These are phyloP conservation scores for Heterochromis multidens DNA, from an alignment of 2,113 vertebrate genomes.

Conservation along the genomic window DNA sequence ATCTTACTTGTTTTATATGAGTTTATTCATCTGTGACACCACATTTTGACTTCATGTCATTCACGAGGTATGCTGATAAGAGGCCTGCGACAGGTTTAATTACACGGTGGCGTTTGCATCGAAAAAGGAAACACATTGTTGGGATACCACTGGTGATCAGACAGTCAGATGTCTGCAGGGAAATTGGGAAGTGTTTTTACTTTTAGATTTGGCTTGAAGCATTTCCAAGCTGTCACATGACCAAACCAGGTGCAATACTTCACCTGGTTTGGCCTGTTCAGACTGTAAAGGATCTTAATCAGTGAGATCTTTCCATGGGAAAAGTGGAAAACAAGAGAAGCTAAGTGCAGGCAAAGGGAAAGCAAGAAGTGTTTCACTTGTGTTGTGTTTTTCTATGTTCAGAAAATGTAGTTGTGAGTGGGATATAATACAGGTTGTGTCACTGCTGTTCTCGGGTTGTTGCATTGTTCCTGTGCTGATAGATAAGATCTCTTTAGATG, in stretches of 20 bases:
- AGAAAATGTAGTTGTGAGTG: not conserved
- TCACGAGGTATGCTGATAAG: constrained; percentile 34
- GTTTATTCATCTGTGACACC: not conserved
- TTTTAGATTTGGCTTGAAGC: constrained; percentile 14
- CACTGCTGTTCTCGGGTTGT: not conserved
- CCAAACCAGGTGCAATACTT: not conserved
- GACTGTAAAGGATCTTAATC: not conserved
- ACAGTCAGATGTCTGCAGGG: constrained; percentile 22
- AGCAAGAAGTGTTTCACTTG: not conserved
- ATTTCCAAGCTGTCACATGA: constrained; percentile 8
- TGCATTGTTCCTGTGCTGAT: not conserved
- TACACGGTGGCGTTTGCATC: not conserved
- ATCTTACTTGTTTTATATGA: not conserved
- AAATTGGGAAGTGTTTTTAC: constrained; percentile 21
- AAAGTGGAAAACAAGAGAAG: not conserved
- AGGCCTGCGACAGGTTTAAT: constrained; percentile 17
- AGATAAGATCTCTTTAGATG: not conserved
- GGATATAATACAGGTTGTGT: not conserved
- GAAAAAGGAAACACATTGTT: constrained; percentile 44
- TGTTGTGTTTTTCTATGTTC: not conserved
- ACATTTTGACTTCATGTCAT: constrained; percentile 6
- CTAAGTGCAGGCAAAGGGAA: not conserved
- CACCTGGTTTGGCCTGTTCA: not conserved
- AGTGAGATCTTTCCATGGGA: not conserved
- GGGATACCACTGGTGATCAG: constrained; percentile 32